A percentile compares a stretch with the other conserved stretches of the same genome.
Conservation (phyloP, 1,140 invertebrate genomes). For the Hyphantria cunea region DNA sequence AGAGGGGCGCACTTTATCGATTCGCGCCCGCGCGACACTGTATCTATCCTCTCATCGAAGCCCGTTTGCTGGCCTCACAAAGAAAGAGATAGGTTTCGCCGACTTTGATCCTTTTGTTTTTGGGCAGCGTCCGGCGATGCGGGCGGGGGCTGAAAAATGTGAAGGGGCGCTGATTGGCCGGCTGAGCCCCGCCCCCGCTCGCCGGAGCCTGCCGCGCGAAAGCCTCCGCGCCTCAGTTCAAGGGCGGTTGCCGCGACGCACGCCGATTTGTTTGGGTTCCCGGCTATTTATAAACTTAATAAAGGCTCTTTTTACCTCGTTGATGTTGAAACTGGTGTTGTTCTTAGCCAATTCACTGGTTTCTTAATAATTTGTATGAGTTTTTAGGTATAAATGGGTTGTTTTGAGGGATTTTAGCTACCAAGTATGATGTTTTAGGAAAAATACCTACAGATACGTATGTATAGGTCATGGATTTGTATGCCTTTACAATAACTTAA, state of each 20-base stretch:
- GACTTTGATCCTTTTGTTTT: slow-evolving; percentile 81
- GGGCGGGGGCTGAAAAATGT: slow-evolving; percentile 77
- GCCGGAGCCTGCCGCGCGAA: slow-evolving; percentile 54
- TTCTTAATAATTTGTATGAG: background rate
- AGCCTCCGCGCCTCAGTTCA: slow-evolving; percentile 70
- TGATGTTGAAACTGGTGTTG: background rate
- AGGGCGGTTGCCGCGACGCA: slow-evolving; percentile 67
- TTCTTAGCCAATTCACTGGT: background rate
- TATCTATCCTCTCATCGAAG: slow-evolving; percentile 80
- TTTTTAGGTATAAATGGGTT: too few relatives aligned
- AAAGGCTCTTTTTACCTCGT: slow-evolving; percentile 11
- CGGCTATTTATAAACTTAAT: slow-evolving; percentile 58
- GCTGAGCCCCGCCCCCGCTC: slow-evolving; percentile 60
- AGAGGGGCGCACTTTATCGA: slow-evolving; percentile 58
- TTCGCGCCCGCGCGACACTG: slow-evolving; percentile 78
- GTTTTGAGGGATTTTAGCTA: too few relatives aligned
- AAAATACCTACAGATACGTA: too few relatives aligned
- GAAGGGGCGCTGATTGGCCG: slow-evolving; percentile 79
- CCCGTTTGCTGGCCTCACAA: slow-evolving; percentile 75
- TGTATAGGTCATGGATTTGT: too few relatives aligned
- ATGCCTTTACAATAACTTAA: too few relatives aligned
- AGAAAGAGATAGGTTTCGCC: slow-evolving; percentile 81
- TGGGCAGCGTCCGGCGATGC: slow-evolving; percentile 77
- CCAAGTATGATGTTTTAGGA: too few relatives aligned
- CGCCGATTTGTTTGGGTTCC: slow-evolving; percentile 68